phyloP scores from a whole-genome alignment of 2,113 vertebrate genomes.

The Xyrauchen texanus region DNA sequence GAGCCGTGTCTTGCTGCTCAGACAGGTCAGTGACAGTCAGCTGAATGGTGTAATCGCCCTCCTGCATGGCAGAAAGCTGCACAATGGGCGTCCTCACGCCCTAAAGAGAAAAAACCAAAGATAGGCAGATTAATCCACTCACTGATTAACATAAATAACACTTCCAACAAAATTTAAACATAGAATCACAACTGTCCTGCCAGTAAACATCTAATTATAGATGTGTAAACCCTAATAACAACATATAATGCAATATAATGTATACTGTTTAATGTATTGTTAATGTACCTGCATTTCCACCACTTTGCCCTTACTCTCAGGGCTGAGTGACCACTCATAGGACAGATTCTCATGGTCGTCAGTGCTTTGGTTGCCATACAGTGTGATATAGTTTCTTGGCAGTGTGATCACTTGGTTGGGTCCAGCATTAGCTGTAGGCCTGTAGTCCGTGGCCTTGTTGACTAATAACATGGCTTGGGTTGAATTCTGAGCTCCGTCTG shows the following conservation, averaged over 20 bases:
- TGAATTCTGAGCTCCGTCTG: conserved; percentile 86
- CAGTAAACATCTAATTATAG: too few species aligned
- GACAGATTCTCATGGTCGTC: conserved; percentile 91
- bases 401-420: conserved; percentile 95
- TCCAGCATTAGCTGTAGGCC: conserved; percentile 89
- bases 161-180: too few species aligned
- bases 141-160: too few species aligned
- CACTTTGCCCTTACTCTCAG: conserved; percentile 94
- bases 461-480: conserved; percentile 88
- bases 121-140: neutral
- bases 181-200: too few species aligned
- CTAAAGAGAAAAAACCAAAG: conserved; percentile 63
- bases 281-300: conserved; percentile 94
- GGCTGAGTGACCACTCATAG: conserved; percentile 96
- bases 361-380: conserved; percentile 91
- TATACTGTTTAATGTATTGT: conserved; percentile 51
- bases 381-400: conserved; percentile 89
- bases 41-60: conserved; percentile 97
- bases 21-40: conserved; percentile 92
- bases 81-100: conserved; percentile 88
- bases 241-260: too few species aligned
- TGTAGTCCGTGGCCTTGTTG: conserved; percentile 94
- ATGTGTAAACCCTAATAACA: too few species aligned
- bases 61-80: conserved; percentile 95
- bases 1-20: conserved; percentile 89